A percentile compares a stretch with the other conserved stretches of the same genome.
phyloP scores from a whole-genome alignment of 2,113 vertebrate genomes.

The Corythornis vintsioides region DNA sequence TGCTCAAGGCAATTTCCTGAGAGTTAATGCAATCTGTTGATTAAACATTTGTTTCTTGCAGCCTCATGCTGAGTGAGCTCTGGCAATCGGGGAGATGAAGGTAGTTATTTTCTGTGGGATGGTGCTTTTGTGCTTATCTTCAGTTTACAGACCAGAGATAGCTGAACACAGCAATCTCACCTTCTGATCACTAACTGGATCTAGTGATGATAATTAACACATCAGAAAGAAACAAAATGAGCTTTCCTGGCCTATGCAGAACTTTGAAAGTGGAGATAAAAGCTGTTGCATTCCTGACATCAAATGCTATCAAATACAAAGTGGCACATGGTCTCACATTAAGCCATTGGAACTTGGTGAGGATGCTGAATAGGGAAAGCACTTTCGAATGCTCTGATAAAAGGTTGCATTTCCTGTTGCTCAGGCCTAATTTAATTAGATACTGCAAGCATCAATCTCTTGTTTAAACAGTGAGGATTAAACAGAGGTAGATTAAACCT shows the following conservation, averaged over 20 bases:
- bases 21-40: constrained; percentile 49
- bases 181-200: not conserved
- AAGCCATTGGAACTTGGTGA: not conserved
- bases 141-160: not conserved
- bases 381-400: not conserved
- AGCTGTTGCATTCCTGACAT: not conserved
- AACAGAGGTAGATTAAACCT: not conserved
- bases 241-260: not conserved
- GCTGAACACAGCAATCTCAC: fast-evolving
- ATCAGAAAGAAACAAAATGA: constrained; percentile 19
- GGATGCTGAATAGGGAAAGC: not conserved
- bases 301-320: not conserved
- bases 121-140: not conserved
- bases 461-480: not conserved
- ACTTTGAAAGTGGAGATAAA: not conserved
- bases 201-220: not conserved
- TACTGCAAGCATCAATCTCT: not conserved
- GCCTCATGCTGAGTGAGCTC: constrained; percentile 58
- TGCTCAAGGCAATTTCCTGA: constrained; percentile 66
- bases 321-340: not conserved
- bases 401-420: not conserved
- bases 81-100: constrained; percentile 33
- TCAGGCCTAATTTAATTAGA: not conserved
- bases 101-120: not conserved
- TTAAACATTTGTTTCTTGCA: constrained; percentile 65